Conservation (phyloP, 2,888 invertebrate genomes). For the Ophraella communa region DNA sequence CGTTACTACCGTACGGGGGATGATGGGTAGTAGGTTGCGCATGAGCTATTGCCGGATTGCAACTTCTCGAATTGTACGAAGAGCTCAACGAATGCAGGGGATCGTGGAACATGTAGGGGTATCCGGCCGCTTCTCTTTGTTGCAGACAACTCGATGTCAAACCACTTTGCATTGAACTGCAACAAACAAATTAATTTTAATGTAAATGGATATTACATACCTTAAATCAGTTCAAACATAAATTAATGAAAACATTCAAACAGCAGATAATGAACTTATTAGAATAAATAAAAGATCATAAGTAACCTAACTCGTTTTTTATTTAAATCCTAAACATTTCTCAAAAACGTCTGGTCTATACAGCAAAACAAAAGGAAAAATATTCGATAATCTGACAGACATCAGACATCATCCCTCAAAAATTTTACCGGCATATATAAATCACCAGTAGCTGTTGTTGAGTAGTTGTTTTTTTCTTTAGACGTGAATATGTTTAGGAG, state of each 20-base stretch:
- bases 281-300: background rate
- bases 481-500: constrained; percentile 24
- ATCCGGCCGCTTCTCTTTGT: constrained; percentile 75
- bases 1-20: constrained; percentile 67
- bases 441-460: constrained; percentile 43
- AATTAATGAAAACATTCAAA: too few relatives aligned
- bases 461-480: constrained; percentile 37
- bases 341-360: constrained; percentile 15
- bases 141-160: constrained; percentile 84
- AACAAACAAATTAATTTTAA: constrained; percentile 52
- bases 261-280: too few relatives aligned
- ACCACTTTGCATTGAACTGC: constrained; percentile 85
- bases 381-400: constrained; percentile 35
- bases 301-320: background rate
- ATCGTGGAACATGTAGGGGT: constrained; percentile 92
- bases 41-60: constrained; percentile 77
- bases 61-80: constrained; percentile 74
- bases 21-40: constrained; percentile 80
- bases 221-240: too few relatives aligned
- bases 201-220: too few relatives aligned
- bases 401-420: constrained; percentile 32
- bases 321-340: constrained; percentile 1
- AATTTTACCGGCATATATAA: constrained; percentile 38
- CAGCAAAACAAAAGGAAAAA: constrained; percentile 3
- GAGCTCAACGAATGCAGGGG: constrained; percentile 78